phyloP scores from a whole-genome alignment of 2,888 invertebrate species.

The Lottia gigantea region DNA sequence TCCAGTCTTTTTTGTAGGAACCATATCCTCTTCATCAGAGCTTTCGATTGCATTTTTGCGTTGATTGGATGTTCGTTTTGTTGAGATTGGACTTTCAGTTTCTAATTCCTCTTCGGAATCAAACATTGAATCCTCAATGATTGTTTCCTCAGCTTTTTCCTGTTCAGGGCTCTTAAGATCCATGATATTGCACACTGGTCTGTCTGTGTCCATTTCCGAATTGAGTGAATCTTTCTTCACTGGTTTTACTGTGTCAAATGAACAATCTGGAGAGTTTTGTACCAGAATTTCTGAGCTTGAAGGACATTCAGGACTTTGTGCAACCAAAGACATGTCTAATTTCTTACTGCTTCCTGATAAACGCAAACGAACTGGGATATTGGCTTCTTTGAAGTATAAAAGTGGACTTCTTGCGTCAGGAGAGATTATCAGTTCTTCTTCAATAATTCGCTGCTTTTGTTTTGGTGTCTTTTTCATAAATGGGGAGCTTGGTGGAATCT shows the following conservation, averaged over 20 bases:
- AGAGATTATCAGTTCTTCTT: slow-evolving; percentile 47
- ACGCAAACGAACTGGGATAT: neutral
- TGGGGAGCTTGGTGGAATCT: neutral
- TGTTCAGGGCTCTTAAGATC: neutral
- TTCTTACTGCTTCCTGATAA: neutral
- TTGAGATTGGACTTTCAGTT: slow-evolving; percentile 25
- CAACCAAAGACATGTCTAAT: neutral
- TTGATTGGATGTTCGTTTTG: slow-evolving; percentile 28
- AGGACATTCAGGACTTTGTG: neutral
- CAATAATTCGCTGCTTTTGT: slow-evolving; percentile 25
- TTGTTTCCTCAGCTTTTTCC: neutral
- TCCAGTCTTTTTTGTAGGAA: neutral
- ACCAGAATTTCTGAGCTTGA: neutral
- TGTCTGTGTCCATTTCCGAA: neutral
- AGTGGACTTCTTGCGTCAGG: slow-evolving; percentile 45
- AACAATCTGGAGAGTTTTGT: neutral
- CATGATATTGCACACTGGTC: neutral
- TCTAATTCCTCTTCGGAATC: slow-evolving; percentile 24
- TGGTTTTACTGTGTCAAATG: neutral
- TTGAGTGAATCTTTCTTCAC: neutral
- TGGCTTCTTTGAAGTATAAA: slow-evolving; percentile 29
- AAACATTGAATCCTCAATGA: neutral
- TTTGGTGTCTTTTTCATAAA: slow-evolving; percentile 9
- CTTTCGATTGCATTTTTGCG: slow-evolving; percentile 39
- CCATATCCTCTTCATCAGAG: slow-evolving; percentile 38